phyloP scores from a whole-genome alignment of 2,797 vertebrate genomes.

The Linurgus olivaceus region DNA sequence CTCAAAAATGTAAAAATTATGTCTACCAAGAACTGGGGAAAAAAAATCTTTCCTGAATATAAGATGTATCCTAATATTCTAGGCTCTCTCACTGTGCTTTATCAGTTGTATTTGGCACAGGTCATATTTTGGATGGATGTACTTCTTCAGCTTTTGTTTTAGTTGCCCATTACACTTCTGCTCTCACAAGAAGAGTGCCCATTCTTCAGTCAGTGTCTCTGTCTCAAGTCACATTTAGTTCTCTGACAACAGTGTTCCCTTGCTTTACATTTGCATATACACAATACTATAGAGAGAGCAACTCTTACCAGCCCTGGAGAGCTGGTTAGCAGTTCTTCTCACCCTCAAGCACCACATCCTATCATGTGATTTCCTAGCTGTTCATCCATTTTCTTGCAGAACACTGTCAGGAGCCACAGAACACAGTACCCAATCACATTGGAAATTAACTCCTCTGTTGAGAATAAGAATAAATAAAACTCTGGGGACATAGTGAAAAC shows the following conservation, averaged over 20 bases:
- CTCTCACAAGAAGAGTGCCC: background rate
- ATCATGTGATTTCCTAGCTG: background rate
- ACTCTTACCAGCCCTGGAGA: background rate
- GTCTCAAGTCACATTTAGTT: background rate
- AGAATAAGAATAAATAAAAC: background rate
- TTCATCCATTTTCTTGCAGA: background rate
- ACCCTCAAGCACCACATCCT: background rate
- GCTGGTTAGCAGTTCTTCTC: background rate
- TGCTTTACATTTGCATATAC: background rate
- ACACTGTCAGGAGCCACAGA: background rate
- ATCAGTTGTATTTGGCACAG: background rate
- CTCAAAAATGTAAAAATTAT: background rate
- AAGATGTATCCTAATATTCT: background rate
- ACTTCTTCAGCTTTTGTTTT: background rate
- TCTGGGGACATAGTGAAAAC: background rate
- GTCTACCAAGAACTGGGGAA: background rate
- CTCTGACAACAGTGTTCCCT: background rate
- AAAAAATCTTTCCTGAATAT: background rate
- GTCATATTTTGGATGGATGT: background rate
- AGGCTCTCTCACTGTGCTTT: background rate
- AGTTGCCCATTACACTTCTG: background rate
- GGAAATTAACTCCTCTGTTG: background rate
- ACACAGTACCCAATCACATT: rapidly evolving
- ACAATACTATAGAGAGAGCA: background rate
- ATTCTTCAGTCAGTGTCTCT: background rate